phyloP scores from a whole-genome alignment of 2,113 vertebrate genomes.

The Rostratula benghalensis region DNA sequence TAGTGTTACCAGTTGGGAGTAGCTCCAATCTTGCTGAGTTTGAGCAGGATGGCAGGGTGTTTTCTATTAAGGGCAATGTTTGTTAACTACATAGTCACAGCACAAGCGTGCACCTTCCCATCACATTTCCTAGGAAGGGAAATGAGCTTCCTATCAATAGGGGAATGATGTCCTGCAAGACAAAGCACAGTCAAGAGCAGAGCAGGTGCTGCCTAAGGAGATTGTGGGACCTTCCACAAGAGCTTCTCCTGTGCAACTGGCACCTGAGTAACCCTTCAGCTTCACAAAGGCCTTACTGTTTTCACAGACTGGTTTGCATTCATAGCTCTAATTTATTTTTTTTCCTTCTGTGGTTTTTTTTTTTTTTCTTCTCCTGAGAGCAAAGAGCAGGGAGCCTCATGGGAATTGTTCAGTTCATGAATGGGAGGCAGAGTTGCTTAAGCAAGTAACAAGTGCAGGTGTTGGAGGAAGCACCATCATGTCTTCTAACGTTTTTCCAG shows the following conservation, averaged over 20 bases:
- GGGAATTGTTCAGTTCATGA: neutral
- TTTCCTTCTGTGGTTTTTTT: neutral
- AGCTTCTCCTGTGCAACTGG: neutral
- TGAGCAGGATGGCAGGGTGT: neutral
- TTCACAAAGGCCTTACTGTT: neutral
- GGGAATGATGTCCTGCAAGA: neutral
- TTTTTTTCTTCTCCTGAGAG: neutral
- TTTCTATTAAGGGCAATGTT: fast-evolving
- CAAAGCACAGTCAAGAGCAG: neutral
- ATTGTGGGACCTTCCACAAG: neutral
- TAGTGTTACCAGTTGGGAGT: neutral
- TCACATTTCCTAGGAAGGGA: neutral
- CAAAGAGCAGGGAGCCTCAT: neutral
- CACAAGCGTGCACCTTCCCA: neutral
- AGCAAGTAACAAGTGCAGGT: neutral
- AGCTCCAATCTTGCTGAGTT: neutral
- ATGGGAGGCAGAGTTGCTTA: neutral
- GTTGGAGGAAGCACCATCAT: neutral
- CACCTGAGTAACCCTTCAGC: neutral
- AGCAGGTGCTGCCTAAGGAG: neutral
- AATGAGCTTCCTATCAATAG: neutral
- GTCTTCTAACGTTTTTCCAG: conserved; percentile 39
- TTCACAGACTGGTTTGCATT: neutral
- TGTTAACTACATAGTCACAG: neutral
- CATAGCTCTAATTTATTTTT: neutral